Percentiles rank a stretch among this genome's conserved stretches.
These are phyloP conservation scores for Steatocranus sp. DNA, from an alignment of 2,797 vertebrate species.

Conservation along the genomic window DNA sequence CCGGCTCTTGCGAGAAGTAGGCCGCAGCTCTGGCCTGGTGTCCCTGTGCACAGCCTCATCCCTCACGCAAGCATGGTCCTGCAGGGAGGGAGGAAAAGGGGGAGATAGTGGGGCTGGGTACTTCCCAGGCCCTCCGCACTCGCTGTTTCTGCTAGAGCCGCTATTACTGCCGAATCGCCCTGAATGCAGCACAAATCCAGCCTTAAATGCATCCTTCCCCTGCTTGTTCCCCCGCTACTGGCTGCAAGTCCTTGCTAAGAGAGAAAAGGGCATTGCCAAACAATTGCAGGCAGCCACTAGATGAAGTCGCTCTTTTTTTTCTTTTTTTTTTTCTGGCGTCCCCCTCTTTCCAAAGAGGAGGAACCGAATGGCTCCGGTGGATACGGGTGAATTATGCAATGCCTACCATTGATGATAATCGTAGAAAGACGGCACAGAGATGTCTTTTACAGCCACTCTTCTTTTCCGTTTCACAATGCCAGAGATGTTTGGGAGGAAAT, in stretches of 20 bases:
- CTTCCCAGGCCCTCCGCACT: constrained; percentile 72
- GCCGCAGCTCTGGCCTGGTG: constrained; percentile 97
- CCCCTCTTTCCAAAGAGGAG: constrained; percentile 58
- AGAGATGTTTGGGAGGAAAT: constrained; percentile 58
- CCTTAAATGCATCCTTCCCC: constrained; percentile 73
- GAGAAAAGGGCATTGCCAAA: constrained; percentile 71
- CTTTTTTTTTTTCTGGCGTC: constrained; percentile 35
- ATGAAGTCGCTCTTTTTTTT: constrained; percentile 26
- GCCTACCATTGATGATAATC: constrained; percentile 68
- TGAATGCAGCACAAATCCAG: constrained; percentile 76
- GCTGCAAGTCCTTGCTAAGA: constrained; percentile 65
- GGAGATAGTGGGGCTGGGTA: constrained; percentile 74
- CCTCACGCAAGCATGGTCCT: constrained; percentile 86
- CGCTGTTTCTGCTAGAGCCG: constrained; percentile 61
- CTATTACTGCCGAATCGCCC: constrained; percentile 69
- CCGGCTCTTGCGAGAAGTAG: constrained; percentile 94
- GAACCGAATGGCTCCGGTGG: constrained; percentile 57
- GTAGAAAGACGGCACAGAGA: constrained; percentile 41
- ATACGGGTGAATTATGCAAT: constrained; percentile 73
- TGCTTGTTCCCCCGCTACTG: constrained; percentile 61
- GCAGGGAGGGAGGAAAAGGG: constrained; percentile 75
- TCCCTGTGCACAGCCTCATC: constrained; percentile 98
- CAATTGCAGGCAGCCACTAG: constrained; percentile 55
- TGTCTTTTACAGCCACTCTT: constrained; percentile 52
- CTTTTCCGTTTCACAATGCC: constrained; percentile 63